Conservation (phyloP, 2,888 invertebrate genomes). For the Dryocosmus kuriphilus region DNA sequence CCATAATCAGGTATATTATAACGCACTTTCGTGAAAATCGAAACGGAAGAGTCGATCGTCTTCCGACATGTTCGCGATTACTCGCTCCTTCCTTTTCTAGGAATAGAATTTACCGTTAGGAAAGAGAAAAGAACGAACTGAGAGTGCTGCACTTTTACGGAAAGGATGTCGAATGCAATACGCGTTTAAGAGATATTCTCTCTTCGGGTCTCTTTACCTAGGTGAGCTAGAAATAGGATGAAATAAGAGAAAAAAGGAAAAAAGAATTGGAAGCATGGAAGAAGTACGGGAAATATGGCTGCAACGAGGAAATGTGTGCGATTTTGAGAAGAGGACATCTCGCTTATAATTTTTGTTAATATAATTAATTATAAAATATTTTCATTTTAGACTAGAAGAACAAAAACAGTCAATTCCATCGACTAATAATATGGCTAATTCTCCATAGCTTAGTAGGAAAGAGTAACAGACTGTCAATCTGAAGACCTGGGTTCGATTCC, state of each 20-base stretch:
- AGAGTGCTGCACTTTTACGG: conserved; percentile 29
- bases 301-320: background rate
- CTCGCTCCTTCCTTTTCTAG: background rate
- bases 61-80: background rate
- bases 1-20: background rate
- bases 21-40: background rate
- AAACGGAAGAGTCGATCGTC: background rate
- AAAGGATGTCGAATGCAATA: conserved; percentile 28
- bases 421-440: too few species aligned
- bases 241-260: background rate
- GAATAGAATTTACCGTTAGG: background rate
- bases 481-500: too few species aligned
- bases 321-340: background rate
- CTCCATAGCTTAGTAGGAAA: too few species aligned
- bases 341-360: too few species aligned
- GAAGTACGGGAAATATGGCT: background rate
- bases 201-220: conserved; percentile 22
- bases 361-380: too few species aligned
- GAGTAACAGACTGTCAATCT: too few species aligned
- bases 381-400: too few species aligned
- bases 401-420: too few species aligned
- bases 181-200: conserved; percentile 28
- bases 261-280: background rate
- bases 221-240: background rate
- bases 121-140: conserved; percentile 29